phyloP scores from a whole-genome alignment of 2,888 invertebrate species.

The Polietes domitor region DNA sequence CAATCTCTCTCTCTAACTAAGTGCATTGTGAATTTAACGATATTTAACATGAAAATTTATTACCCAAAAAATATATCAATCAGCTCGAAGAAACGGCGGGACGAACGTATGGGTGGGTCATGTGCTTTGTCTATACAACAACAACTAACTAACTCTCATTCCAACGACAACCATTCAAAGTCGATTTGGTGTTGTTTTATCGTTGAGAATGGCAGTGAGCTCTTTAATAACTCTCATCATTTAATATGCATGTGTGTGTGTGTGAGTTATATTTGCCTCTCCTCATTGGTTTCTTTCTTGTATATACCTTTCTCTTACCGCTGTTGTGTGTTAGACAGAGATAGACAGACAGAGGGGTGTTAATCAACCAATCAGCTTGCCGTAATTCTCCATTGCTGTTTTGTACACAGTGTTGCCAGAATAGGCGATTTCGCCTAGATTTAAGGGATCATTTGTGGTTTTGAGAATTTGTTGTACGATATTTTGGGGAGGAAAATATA shows the following conservation, averaged over 20 bases:
- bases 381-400: slow-evolving; percentile 7
- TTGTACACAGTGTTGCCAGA: background rate
- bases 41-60: background rate
- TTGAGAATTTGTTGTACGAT: too few species aligned
- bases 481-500: too few species aligned
- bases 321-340: background rate
- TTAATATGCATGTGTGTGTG: background rate
- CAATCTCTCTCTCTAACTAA: background rate
- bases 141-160: too few species aligned
- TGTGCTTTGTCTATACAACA: background rate
- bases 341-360: background rate
- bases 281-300: background rate
- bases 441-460: too few species aligned
- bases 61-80: background rate
- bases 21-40: background rate
- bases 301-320: background rate
- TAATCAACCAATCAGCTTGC: slow-evolving; percentile 6
- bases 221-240: background rate
- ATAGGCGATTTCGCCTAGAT: too few species aligned
- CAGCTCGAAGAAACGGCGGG: background rate
- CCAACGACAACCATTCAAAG: background rate
- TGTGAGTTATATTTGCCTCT: background rate
- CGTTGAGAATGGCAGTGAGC: background rate
- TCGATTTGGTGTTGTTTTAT: background rate
- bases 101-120: too few species aligned